These are phyloP conservation scores for Pogonophryne albipinna DNA, from an alignment of 2,797 vertebrate genomes.

Conservation along the genomic window DNA sequence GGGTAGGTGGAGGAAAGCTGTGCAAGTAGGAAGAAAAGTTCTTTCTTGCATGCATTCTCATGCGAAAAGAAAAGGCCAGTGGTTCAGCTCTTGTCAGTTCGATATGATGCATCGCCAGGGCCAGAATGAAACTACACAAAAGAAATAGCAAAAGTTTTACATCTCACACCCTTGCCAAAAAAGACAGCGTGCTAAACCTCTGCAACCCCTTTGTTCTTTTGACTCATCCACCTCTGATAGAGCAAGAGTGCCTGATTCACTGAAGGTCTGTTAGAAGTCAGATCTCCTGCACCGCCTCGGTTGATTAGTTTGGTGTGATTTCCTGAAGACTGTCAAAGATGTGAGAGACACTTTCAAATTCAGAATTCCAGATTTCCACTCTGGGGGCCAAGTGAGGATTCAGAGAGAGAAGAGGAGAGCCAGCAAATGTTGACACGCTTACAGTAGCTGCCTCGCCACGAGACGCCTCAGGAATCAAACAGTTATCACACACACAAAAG, in stretches of 20 bases:
- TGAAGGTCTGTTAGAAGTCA: conserved; percentile 74
- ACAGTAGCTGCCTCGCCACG: conserved; percentile 80
- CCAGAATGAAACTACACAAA: conserved; percentile 72
- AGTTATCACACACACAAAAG: conserved; percentile 77
- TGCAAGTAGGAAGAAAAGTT: conserved; percentile 67
- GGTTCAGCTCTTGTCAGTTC: conserved; percentile 79
- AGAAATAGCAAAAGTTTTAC: conserved; percentile 71
- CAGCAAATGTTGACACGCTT: conserved; percentile 81
- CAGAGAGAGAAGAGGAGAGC: conserved; percentile 76
- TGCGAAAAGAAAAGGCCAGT: conserved; percentile 65
- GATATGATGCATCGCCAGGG: conserved; percentile 73
- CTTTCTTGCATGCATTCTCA: conserved; percentile 55
- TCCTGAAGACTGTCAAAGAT: conserved; percentile 84
- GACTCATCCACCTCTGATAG: conserved; percentile 77
- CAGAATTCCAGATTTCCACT: conserved; percentile 81
- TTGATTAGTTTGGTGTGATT: conserved; percentile 82
- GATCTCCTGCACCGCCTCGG: conserved; percentile 74
- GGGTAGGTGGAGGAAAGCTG: conserved; percentile 65
- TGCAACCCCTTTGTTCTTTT: conserved; percentile 80
- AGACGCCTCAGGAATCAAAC: conserved; percentile 84
- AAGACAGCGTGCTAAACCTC: conserved; percentile 78
- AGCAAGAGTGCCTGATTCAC: conserved; percentile 76
- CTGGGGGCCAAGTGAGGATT: conserved; percentile 78
- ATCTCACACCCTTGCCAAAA: conserved; percentile 78
- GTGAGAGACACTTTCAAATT: conserved; percentile 80